Evolutionary conservation across 2,888 invertebrate species (phyloP).

Genomic region (Agonum fuliginosum): DNA sequence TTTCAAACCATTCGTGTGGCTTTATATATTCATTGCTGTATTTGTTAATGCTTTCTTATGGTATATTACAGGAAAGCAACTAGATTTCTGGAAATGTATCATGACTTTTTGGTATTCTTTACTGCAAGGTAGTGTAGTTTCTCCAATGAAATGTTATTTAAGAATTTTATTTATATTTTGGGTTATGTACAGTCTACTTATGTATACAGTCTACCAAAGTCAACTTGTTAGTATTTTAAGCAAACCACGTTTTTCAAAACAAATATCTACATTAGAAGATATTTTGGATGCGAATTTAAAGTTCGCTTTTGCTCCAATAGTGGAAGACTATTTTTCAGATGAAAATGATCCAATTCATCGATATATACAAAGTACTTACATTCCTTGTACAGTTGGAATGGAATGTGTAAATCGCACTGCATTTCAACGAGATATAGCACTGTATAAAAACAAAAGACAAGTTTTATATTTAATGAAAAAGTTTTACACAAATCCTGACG

Average conservation of each 20-base stretch:
- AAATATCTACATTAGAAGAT: conserved; percentile 46
- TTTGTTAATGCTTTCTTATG: not conserved
- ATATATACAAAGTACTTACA: conserved; percentile 17
- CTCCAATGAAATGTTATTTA: not conserved
- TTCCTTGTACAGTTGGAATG: not conserved
- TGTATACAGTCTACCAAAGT: conserved; percentile 26
- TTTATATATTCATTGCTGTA: not conserved
- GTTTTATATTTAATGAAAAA: conserved; percentile 32
- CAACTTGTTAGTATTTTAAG: conserved; percentile 38
- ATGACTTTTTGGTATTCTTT: not conserved
- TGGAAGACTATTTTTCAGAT: not conserved
- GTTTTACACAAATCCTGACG: conserved; percentile 58
- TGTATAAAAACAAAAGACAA: not conserved
- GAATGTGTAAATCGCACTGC: conserved; percentile 27
- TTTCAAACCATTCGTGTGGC: not conserved
- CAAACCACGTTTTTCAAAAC: conserved; percentile 41
- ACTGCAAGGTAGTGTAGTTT: not conserved
- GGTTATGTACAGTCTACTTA: conserved; percentile 18
- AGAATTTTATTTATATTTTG: conserved; percentile 31
- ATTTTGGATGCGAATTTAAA: conserved; percentile 24
- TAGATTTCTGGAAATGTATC: not conserved
- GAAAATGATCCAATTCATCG: conserved; percentile 1
- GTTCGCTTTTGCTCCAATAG: not conserved
- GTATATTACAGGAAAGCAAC: not conserved
- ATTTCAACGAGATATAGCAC: conserved; percentile 30